Conservation (phyloP, 2,888 invertebrate genomes). For the Linnaemya vulpina region DNA sequence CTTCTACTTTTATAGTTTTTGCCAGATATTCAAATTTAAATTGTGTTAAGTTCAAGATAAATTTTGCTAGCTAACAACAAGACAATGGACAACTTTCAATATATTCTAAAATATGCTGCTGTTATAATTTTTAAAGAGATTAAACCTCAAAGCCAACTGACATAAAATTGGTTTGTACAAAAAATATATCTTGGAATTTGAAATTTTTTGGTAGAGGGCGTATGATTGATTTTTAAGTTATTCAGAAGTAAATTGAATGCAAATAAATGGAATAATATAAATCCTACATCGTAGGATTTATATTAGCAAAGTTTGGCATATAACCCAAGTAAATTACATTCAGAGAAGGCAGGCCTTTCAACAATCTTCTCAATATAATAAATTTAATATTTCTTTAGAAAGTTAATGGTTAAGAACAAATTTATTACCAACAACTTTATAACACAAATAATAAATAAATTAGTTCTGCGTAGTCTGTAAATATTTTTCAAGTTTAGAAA, state of each 20-base stretch:
- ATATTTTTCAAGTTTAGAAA: no score
- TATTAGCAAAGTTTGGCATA: background rate
- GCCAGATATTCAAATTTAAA: slow-evolving; percentile 37
- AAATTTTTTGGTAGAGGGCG: background rate
- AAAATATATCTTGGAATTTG: background rate
- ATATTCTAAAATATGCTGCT: slow-evolving; percentile 7
- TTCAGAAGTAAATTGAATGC: background rate
- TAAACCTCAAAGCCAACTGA: background rate
- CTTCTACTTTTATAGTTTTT: slow-evolving; percentile 28
- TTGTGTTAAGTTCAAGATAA: slow-evolving; percentile 40
- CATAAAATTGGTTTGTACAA: background rate
- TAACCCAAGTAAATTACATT: no score
- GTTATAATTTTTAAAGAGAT: slow-evolving; percentile 24
- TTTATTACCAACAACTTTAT: no score
- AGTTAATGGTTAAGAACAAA: no score
- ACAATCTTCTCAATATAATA: background rate
- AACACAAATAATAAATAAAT: no score
- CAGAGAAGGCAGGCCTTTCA: no score
- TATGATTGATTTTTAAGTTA: slow-evolving; percentile 14
- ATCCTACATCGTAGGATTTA: background rate
- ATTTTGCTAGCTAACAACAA: background rate
- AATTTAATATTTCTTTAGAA: background rate
- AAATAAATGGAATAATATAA: background rate
- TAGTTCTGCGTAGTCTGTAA: no score
- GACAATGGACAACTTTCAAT: background rate